These are phyloP conservation scores for Neolamprologus hecqui DNA, from an alignment of 2,113 vertebrate species.

Conservation along the genomic window DNA sequence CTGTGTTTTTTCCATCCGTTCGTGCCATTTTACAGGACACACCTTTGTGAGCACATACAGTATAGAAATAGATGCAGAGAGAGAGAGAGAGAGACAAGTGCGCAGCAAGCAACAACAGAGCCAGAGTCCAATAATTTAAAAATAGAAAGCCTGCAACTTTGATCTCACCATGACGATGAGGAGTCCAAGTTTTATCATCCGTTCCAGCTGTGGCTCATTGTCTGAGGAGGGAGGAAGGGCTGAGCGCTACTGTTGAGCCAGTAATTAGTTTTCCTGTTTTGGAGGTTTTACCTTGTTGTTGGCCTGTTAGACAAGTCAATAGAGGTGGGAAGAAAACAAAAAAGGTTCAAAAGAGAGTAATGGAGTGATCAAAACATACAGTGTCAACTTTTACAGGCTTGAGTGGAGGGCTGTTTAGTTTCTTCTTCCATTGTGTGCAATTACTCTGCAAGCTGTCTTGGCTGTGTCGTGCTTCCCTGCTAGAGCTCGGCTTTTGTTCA, in stretches of 20 bases:
- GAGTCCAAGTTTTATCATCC: constrained; percentile 32
- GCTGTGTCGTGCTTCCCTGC: neutral
- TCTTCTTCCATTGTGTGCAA: neutral
- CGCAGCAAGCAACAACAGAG: neutral
- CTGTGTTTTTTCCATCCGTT: neutral
- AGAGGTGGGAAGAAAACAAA: neutral
- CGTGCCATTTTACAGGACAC: neutral
- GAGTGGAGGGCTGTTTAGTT: neutral
- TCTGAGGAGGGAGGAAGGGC: neutral
- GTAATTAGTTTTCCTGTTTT: constrained; percentile 27
- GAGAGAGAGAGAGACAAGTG: neutral
- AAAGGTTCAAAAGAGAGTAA: neutral
- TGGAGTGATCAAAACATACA: neutral
- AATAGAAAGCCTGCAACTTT: constrained; percentile 36
- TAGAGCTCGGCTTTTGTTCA: neutral
- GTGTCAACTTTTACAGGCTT: neutral
- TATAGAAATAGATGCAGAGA: neutral
- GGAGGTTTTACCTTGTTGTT: constrained; percentile 3
- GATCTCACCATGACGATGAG: constrained; percentile 28
- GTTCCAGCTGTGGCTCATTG: constrained; percentile 35
- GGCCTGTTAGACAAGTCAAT: neutral
- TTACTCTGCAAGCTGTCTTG: neutral
- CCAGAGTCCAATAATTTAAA: constrained; percentile 15
- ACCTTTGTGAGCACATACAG: neutral
- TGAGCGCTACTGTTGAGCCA: neutral